Percentiles rank a stretch among this genome's conserved stretches.
Conservation (phyloP, 1,140 invertebrate genomes). For the Drosophila sp. region DNA sequence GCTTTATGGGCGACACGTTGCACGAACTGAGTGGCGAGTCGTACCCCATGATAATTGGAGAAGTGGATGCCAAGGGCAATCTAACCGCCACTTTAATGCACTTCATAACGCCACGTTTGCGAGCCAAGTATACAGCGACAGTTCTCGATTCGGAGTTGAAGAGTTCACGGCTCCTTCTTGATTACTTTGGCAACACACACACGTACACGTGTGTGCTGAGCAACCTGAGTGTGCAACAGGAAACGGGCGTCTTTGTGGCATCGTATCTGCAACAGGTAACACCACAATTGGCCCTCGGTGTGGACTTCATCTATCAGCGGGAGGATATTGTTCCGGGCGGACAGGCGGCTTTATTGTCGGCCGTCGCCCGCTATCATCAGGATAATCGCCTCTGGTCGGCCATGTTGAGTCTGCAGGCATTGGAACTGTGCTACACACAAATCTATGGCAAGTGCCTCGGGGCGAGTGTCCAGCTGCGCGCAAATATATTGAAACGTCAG, state of each 20-base stretch:
- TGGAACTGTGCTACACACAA: conserved; percentile 44
- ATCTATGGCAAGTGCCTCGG: conserved; percentile 25
- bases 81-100: conserved; percentile 13
- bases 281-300: conserved; percentile 28
- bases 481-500: conserved; percentile 35
- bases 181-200: conserved; percentile 35
- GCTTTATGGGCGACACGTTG: conserved; percentile 3
- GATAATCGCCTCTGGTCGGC: conserved; percentile 31
- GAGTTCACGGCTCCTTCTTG: not conserved
- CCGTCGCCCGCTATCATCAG: conserved; percentile 30
- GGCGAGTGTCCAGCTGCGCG: conserved; percentile 35
- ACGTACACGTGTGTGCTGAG: conserved; percentile 27
- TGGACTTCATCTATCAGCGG: conserved; percentile 33
- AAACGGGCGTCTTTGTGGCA: conserved; percentile 29
- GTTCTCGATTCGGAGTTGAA: not conserved
- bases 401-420: conserved; percentile 20
- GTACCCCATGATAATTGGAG: conserved; percentile 16
- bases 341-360: conserved; percentile 19
- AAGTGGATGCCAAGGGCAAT: conserved; percentile 37
- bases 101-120: conserved; percentile 14
- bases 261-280: conserved; percentile 44
- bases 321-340: conserved; percentile 33
- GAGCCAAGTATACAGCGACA: conserved; percentile 10
- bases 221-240: conserved; percentile 22
- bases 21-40: conserved; percentile 11